A percentile compares a stretch with the other conserved stretches of the same genome.
phyloP scores from a whole-genome alignment of 2,797 vertebrate genomes.

The Aldrovandia affinis region DNA sequence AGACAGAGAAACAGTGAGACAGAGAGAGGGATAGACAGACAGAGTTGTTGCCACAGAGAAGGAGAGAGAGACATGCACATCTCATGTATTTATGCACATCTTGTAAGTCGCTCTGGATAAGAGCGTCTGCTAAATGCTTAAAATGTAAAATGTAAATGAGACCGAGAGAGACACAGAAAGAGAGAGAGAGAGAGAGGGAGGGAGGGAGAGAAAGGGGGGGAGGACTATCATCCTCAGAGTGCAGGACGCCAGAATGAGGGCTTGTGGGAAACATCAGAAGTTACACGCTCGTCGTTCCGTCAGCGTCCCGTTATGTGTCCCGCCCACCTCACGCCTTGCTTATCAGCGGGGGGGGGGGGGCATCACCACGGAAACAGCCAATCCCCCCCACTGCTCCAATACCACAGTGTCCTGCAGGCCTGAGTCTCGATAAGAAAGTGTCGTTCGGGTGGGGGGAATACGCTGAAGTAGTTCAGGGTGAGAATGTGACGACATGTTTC shows the following conservation, averaged over 20 bases:
- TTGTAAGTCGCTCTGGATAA: too few species aligned
- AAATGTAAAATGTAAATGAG: neutral
- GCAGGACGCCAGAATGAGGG: neutral
- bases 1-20: too few species aligned
- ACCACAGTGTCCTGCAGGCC: neutral
- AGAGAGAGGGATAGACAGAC: too few species aligned
- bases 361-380: too few species aligned
- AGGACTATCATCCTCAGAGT: neutral
- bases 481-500: neutral
- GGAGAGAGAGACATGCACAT: too few species aligned
- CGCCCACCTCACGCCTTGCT: neutral
- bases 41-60: too few species aligned
- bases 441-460: neutral
- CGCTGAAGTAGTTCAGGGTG: neutral
- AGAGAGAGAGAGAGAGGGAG: neutral
- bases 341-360: neutral
- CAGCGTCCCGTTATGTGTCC: neutral
- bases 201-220: neutral
- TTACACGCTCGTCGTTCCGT: neutral
- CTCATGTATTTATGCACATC: too few species aligned
- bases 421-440: neutral
- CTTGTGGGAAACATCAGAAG: neutral
- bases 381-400: neutral
- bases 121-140: too few species aligned
- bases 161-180: neutral